Evolutionary conservation across 2,888 invertebrate species (phyloP).

Genomic region (Agrilus cyanescens): DNA sequence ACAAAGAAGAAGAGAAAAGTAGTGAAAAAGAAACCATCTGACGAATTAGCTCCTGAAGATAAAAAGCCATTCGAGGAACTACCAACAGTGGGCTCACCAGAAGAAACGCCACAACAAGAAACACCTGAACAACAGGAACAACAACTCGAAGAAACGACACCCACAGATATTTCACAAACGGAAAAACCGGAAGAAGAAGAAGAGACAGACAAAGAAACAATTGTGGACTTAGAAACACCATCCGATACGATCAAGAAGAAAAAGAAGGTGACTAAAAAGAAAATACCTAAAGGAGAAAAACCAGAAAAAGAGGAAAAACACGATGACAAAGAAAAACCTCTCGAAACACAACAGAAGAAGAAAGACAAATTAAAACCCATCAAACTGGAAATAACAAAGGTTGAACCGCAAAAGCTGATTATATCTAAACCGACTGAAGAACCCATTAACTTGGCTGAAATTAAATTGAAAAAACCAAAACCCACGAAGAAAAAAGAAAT

Average conservation of each 20-base stretch:
- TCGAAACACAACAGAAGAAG: slow-evolving; percentile 15
- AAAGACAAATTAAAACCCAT: slow-evolving; percentile 22
- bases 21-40: slow-evolving; percentile 7
- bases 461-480: slow-evolving; percentile 44
- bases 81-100: slow-evolving; percentile 17
- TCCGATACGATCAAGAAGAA: slow-evolving; percentile 4
- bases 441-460: slow-evolving; percentile 49
- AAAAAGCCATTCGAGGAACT: slow-evolving; percentile 15
- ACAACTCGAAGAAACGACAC: slow-evolving; percentile 8
- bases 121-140: background rate
- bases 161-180: slow-evolving; percentile 3
- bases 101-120: slow-evolving; percentile 8
- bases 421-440: slow-evolving; percentile 42
- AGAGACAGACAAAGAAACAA: background rate
- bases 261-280: slow-evolving; percentile 7
- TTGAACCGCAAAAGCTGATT: slow-evolving; percentile 44
- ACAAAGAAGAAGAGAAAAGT: background rate
- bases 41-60: slow-evolving; percentile 16
- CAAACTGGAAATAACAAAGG: slow-evolving; percentile 30
- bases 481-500: slow-evolving; percentile 22
- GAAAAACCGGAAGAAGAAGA: slow-evolving; percentile 10
- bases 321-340: slow-evolving; percentile 10
- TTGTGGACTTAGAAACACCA: background rate
- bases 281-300: slow-evolving; percentile 10
- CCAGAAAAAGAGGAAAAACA: slow-evolving; percentile 9